Evolutionary conservation across 2,888 invertebrate species (phyloP), one percentile per base, ranked within the genome.

Genomic region (Agrilus biguttatus): DNA sequence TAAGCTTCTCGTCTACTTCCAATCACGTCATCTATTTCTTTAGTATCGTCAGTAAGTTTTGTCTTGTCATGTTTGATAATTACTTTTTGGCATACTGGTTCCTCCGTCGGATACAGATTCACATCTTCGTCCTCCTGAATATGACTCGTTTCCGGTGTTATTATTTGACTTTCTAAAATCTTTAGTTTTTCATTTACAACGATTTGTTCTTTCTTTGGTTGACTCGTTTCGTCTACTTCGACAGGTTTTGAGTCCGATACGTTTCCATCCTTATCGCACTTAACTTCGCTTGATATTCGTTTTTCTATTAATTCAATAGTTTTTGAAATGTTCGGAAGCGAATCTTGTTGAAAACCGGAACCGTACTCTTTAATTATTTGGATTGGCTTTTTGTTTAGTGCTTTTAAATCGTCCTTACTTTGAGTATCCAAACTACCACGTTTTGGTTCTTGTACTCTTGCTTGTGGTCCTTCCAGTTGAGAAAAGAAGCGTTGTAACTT

Each of bases 401-500:
- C 39, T 35, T 33, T 35, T 10, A 36, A 40, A 37, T 35, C 8
- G n/a, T 14, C 19, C 14, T 13, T 23, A 8, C 32, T 42, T 39
- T 41, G 40, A 37, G 42, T 46, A 14, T 40, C 37, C 23, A 47
- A 47, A 14, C 43, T 40, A 14, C 43, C 45, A 21, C 37, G 40
- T 39, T 39, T 43, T 33, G 37, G 43, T 37, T 45, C 45, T 3
- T 37, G 17, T 14, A 39, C 10, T 36, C 49, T 49, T 42, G 46
- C 49, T 21, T 42, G 42, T 17, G 41, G 32, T n/a, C 49, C 40
- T 42, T 53, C 54, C 39, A 28, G 28, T 10, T 28, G 28, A 28
- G 28, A 28, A 52, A 70, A 70, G 45, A 68, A 62, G 52, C 65
- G 67, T 47, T 70, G 70, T 14, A 71, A 51, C 53, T 70, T 65